Evolutionary conservation across 64 coral and sea anemone species (phyloP).

Genomic region (Astreopora myriophthalma): DNA sequence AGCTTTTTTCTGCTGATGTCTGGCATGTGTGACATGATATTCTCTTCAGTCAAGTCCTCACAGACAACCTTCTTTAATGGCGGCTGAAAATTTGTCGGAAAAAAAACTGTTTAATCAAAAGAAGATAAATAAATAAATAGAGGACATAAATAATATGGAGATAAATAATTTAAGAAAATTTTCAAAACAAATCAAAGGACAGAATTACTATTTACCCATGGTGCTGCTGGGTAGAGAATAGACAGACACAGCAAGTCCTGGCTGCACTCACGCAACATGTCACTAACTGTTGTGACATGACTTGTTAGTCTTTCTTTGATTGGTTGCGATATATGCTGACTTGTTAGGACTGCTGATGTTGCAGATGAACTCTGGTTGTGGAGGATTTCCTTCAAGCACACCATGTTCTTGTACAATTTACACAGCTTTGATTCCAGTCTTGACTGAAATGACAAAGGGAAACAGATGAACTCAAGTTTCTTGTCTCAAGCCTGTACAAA

Average conservation of each 20-base stretch:
- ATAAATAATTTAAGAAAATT: no score
- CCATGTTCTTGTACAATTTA: slow-evolving; percentile 81
- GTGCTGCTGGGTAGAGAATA: slow-evolving; percentile 74
- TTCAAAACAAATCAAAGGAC: not conserved
- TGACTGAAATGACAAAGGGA: not conserved
- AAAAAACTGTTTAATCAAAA: no score
- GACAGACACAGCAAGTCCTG: slow-evolving; percentile 78
- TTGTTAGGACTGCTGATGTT: not conserved
- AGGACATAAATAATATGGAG: no score
- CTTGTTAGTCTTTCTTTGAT: slow-evolving; percentile 63
- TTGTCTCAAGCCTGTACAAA: no score
- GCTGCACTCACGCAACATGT: slow-evolving; percentile 63
- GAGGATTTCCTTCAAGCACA: slow-evolving; percentile 58
- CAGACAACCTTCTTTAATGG: slow-evolving; percentile 66
- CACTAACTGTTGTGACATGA: slow-evolving; percentile 65
- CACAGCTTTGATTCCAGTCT: slow-evolving; percentile 90
- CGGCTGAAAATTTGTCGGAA: slow-evolving; percentile 30
- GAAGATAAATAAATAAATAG: no score
- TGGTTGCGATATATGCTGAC: slow-evolving; percentile 75
- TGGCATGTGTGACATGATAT: slow-evolving; percentile 90
- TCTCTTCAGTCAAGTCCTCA: slow-evolving; percentile 67
- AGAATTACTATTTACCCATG: slow-evolving; percentile 66
- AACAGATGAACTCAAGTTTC: not conserved
- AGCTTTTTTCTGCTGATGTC: slow-evolving; percentile 73
- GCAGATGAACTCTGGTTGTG: not conserved